A percentile compares a stretch with the other conserved stretches of the same genome.
Evolutionary conservation across 2,113 vertebrate genomes (phyloP).

Genomic region (Ophiodon elongatus): DNA sequence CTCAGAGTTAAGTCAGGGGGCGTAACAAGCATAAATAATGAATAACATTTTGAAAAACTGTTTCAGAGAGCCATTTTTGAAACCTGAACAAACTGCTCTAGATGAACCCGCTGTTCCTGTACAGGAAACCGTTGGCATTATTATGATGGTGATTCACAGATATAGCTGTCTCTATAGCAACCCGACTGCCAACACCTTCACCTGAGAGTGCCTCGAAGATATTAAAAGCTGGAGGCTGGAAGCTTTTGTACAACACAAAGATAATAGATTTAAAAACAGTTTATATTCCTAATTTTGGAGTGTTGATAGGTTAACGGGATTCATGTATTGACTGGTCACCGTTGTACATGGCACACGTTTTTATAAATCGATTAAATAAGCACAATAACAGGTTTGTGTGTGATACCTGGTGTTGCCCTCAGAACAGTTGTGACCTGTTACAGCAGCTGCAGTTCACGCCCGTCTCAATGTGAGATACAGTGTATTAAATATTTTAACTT

Average conservation of each 20-base stretch:
- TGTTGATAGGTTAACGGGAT: no score
- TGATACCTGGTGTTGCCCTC: background rate
- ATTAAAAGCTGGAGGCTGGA: constrained; percentile 14
- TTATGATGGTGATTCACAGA: constrained; percentile 28
- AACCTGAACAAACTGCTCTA: background rate
- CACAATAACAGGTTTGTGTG: background rate
- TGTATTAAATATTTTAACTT: background rate
- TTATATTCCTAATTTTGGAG: background rate
- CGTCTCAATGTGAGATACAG: background rate
- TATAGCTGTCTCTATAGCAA: constrained; percentile 46
- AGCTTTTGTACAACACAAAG: background rate
- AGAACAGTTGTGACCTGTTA: background rate
- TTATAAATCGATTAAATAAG: background rate
- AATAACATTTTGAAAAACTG: background rate
- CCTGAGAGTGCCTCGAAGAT: background rate
- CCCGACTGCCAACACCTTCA: constrained; percentile 41
- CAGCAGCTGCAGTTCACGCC: background rate
- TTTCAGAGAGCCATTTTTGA: background rate
- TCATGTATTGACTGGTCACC: background rate
- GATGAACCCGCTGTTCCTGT: background rate
- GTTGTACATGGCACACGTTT: background rate
- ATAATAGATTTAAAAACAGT: background rate
- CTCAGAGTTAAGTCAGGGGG: no score
- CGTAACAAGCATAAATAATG: constrained; percentile 3
- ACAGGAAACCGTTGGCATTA: constrained; percentile 2